Evolutionary conservation across 2,113 vertebrate species (phyloP).

Genomic region (Melanocharis versteri): DNA sequence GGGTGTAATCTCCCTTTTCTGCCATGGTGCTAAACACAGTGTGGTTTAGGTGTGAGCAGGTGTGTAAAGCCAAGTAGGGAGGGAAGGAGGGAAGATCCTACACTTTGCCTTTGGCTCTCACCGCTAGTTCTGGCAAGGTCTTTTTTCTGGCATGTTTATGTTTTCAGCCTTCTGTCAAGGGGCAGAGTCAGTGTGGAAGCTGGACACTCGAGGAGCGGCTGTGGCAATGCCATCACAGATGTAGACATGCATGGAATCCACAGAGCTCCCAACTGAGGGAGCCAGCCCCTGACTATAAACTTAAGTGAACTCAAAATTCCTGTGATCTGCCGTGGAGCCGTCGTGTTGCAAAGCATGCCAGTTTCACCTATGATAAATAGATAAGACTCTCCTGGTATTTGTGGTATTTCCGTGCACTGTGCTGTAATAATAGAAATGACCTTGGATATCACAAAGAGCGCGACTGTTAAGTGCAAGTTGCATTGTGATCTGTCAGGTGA

Average conservation of each 20-base stretch:
- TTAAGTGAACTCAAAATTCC: neutral
- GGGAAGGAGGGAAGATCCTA: neutral
- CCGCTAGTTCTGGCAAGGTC: neutral
- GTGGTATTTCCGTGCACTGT: slow-evolving; percentile 61
- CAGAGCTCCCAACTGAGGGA: neutral
- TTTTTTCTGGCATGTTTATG: accelerated
- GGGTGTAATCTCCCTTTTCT: neutral
- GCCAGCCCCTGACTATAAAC: neutral
- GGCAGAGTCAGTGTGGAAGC: neutral
- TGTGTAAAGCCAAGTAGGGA: neutral
- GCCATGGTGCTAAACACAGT: accelerated
- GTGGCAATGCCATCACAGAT: accelerated
- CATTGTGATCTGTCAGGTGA: slow-evolving; percentile 38
- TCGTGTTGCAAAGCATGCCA: neutral
- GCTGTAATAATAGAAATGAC: slow-evolving; percentile 53
- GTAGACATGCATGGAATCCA: accelerated
- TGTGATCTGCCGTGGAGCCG: neutral
- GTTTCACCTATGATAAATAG: slow-evolving; percentile 51
- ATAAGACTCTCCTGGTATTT: slow-evolving; percentile 47
- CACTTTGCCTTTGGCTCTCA: neutral
- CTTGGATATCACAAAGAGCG: slow-evolving; percentile 37
- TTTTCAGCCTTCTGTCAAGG: neutral
- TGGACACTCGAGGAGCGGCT: neutral
- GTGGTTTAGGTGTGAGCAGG: neutral
- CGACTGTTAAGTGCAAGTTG: neutral